These are phyloP conservation scores for Podarcis raffonei DNA, from an alignment of 2,113 vertebrate genomes.

Conservation along the genomic window DNA sequence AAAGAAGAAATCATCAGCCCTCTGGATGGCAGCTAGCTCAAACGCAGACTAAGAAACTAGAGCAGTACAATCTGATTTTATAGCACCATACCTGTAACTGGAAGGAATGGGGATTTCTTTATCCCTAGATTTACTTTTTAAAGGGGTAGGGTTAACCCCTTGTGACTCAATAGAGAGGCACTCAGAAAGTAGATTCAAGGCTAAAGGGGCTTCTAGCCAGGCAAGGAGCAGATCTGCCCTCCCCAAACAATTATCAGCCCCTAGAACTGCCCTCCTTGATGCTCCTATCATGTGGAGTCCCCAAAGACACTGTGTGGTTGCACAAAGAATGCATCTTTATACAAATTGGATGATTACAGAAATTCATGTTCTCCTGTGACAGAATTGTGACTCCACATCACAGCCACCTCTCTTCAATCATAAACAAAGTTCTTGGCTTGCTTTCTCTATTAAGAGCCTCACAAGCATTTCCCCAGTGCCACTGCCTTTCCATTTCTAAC, in stretches of 20 bases:
- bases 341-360: not conserved
- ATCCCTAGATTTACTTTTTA: not conserved
- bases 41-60: too few species aligned
- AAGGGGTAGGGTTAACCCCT: not conserved
- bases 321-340: not conserved
- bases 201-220: not conserved
- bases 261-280: not conserved
- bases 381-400: not conserved
- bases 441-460: not conserved
- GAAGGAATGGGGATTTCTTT: not conserved
- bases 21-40: not conserved
- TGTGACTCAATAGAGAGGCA: not conserved
- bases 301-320: not conserved
- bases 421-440: not conserved
- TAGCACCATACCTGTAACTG: not conserved
- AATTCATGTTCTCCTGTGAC: not conserved
- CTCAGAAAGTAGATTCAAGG: not conserved
- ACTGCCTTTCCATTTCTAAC: not conserved
- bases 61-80: not conserved
- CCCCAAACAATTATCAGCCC: not conserved
- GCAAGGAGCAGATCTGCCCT: not conserved
- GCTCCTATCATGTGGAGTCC: not conserved
- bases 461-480: not conserved
- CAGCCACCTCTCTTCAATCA: not conserved
- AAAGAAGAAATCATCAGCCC: not conserved